Evolutionary conservation across 2,797 vertebrate species (phyloP), one percentile per base, ranked within the genome.

Genomic region (Peromyscus nudipes): DNA sequence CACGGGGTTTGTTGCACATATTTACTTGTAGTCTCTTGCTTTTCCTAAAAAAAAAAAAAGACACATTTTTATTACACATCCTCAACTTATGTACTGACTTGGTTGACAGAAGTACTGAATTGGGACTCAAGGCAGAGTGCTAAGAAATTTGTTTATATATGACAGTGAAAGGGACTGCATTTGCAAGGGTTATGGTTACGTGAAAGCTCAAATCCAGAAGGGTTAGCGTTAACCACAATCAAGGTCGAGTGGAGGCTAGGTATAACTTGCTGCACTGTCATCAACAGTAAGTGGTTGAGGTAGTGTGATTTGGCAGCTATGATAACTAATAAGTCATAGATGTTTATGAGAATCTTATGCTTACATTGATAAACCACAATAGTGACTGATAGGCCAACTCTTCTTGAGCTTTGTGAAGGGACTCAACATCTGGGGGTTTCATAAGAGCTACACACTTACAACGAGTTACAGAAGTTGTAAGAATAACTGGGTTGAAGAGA

Each of bases 61-160:
- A 7, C 69, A 80, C 12, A 1, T 57, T 93, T 62, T 92, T 92
- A 52, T 19, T 7, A 29, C 37, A 96, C 71, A 92, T 75, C 31
- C 14, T 91, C 13, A 17, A 84, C 77, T 94, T 97, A 91, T 43
- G 16, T 60, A 60, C 29, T 89, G 11, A 80, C 14, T 69, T 96
- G 65, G 14, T 43, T n/a, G n/a, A 65, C 65, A 91, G 31, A 93
- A 92, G 8, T 25, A 71, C 13, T 84, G 31, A 64, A 46, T 4
- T 64, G 76, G 37, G 31, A 82, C 25, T 87, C 19, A 73, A 92
- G 62, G 23, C 27, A 89, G 80, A 77, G 19, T 57, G 21, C 14
- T 90, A 81, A 88, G 55, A 95, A 81, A 81, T 87, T 86, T 82
- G 37, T 21, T 91, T 94, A 79, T 25, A 91, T 93, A 92, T 93